These are phyloP conservation scores for Chloroceryle inda DNA, from an alignment of 2,797 vertebrate genomes.

Conservation along the genomic window DNA sequence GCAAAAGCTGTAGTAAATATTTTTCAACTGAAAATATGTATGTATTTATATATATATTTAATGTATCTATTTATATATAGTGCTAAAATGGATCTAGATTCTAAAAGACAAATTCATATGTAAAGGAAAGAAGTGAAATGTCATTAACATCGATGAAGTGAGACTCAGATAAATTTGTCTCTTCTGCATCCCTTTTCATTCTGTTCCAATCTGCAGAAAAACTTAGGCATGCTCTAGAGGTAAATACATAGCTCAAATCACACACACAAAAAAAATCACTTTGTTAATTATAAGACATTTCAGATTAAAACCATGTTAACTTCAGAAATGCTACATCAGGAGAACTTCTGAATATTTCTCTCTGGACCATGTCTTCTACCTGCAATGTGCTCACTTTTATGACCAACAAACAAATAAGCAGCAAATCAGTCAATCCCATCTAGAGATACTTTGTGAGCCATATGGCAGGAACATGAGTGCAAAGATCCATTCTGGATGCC, in stretches of 20 bases:
- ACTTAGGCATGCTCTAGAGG: neutral
- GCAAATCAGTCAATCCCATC: neutral
- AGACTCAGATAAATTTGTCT: neutral
- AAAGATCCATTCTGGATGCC: neutral
- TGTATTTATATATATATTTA: neutral
- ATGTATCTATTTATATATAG: neutral
- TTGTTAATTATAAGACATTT: neutral
- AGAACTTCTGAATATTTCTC: neutral
- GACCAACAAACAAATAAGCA: neutral
- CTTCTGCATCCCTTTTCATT: neutral
- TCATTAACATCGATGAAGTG: neutral
- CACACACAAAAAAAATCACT: neutral
- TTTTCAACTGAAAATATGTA: neutral
- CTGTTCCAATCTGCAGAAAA: neutral
- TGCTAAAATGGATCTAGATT: neutral
- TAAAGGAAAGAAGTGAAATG: neutral
- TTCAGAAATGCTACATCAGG: neutral
- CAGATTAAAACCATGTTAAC: neutral
- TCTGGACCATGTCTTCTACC: neutral
- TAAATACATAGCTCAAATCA: neutral
- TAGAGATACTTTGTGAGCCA: neutral
- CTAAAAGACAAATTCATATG: neutral
- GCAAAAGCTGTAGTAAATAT: neutral
- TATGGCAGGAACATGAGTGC: neutral
- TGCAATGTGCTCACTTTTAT: neutral